Base-by-base conservation (phyloP, 2,113 vertebrate species). In the Nipponia nippon region DNA sequence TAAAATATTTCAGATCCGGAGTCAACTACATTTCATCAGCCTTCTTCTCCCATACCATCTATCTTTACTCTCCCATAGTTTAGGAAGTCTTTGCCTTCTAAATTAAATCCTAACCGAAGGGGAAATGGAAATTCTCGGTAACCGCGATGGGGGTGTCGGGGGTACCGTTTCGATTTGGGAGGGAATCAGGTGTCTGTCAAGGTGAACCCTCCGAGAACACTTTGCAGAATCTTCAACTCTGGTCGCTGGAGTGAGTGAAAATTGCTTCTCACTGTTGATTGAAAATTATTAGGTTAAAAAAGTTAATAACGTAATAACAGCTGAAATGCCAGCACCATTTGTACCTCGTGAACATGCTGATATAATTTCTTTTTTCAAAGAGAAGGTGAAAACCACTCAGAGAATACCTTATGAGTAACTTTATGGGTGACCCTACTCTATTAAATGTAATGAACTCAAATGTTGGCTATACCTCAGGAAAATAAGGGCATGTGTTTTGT, bases 1-100 rank as follows among this genome's bases (percentile, higher is more conserved):
- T 98, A 97, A 98, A 97, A 97, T 97, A 98, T 98, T 97, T 98
- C 94, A 97, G 96, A 97, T 91, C 94, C 93, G 95, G 95, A 97
- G 92, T 97, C 95, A 98, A 97, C 96, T 97, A 97, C 97, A 94
- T 96, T 96, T 96, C 96, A 97, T 98, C 97, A 98, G 84, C 89
- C 65, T 32, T 55, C 95, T 97, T 97, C 97, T 97, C 94, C 95
- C 93, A 88, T 96, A 46, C 73, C 97, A 97, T 96, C 96, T 90
- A 69, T 96, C 96, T 97, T 97, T 89, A 96, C 93, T 97, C 87
- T 94, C 91, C 95, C 86, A 90, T 93, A 97, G 97, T 93, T 96
- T 96, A 97, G 97, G 96, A 93, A 95, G 76, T 83, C 72, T 96
- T 96, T 96, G 92, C 83, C 91, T 97, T 90, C 97, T 94, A 98